A percentile compares a stretch with the other conserved stretches of the same genome.
Conservation (phyloP, 2,113 vertebrate species). For the Micromys minutus region DNA sequence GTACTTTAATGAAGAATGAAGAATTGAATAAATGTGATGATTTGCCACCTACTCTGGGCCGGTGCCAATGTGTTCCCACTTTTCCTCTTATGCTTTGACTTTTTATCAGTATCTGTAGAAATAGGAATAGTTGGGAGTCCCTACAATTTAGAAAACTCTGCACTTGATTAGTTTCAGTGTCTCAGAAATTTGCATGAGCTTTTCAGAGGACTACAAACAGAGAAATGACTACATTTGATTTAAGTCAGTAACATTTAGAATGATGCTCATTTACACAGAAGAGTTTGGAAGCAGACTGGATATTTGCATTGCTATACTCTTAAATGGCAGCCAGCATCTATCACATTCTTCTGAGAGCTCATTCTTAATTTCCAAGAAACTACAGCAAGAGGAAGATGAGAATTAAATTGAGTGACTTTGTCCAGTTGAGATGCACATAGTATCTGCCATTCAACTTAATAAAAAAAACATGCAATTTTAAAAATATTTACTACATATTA, state of each 20-base stretch:
- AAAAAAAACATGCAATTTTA: not conserved
- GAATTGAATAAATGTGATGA: not conserved
- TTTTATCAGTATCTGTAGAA: constrained; percentile 44
- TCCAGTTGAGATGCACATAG: not conserved
- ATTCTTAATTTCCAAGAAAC: constrained; percentile 12
- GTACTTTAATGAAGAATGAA: not conserved
- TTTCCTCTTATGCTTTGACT: not conserved
- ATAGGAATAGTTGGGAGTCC: constrained; percentile 34
- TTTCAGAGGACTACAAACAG: constrained; percentile 27
- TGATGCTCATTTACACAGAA: constrained; percentile 9
- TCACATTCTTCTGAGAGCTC: constrained; percentile 8
- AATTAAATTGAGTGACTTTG: not conserved
- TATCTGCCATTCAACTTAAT: not conserved
- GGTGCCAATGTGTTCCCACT: not conserved
- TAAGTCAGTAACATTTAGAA: constrained; percentile 24
- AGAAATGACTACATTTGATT: constrained; percentile 32
- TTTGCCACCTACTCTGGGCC: not conserved
- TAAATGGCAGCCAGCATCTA: not conserved
- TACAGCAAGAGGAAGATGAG: not conserved
- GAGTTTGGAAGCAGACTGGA: not conserved
- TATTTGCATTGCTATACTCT: not conserved
- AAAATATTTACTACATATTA: not conserved
- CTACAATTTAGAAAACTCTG: not conserved
- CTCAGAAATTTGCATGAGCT: constrained; percentile 12
- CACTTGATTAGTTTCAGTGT: constrained; percentile 30